Conservation (phyloP, 2,888 invertebrate species). For the Patella pellucida region DNA sequence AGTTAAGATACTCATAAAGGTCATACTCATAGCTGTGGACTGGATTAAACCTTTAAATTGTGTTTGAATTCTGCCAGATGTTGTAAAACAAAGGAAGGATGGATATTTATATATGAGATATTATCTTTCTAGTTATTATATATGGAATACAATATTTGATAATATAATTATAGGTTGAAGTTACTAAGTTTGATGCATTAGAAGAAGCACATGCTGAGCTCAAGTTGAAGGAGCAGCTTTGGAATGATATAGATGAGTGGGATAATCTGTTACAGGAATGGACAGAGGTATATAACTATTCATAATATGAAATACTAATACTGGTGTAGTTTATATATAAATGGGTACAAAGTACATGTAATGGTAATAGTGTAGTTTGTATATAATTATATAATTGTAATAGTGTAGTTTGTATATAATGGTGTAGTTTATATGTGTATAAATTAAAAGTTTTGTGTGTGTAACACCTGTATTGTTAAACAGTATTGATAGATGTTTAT, state of each 20-base stretch:
- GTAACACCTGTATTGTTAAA: neutral
- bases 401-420: neutral
- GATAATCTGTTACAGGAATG: slow-evolving; percentile 78
- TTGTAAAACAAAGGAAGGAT: no score
- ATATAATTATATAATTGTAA: neutral
- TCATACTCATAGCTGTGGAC: no score
- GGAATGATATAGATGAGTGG: slow-evolving; percentile 86
- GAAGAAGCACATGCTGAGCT: slow-evolving; percentile 86
- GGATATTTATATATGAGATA: no score
- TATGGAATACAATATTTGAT: no score
- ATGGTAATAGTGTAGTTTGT: neutral
- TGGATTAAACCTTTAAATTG: no score
- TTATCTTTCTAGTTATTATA: no score
- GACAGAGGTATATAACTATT: slow-evolving; percentile 73
- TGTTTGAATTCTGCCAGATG: no score
- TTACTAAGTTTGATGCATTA: slow-evolving; percentile 84
- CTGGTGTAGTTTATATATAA: no score
- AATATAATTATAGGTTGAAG: slow-evolving; percentile 78
- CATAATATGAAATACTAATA: no score
- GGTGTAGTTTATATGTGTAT: neutral
- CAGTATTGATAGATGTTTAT: neutral
- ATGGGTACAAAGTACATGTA: no score
- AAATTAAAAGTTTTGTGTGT: neutral
- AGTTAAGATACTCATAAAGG: no score
- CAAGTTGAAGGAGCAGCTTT: slow-evolving; percentile 83